Percentiles rank a stretch among this genome's conserved stretches.
These are phyloP conservation scores for Campaea margaritaria DNA, from an alignment of 2,888 invertebrate genomes.

Conservation along the genomic window DNA sequence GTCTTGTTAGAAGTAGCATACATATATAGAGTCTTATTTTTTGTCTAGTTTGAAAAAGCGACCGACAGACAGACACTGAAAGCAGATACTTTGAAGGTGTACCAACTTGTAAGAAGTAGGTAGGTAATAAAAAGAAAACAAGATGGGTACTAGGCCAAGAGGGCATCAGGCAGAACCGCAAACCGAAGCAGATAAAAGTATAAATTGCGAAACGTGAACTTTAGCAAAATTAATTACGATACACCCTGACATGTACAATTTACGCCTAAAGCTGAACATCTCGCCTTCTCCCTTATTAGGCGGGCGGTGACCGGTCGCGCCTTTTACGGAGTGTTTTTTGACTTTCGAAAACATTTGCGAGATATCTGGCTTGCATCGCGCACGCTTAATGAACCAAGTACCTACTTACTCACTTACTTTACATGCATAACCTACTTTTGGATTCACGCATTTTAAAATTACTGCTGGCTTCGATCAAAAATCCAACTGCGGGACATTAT, in stretches of 20 bases:
- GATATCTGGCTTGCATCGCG: conserved; percentile 47
- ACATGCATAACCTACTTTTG: conserved; percentile 30
- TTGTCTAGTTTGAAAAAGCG: too few species aligned
- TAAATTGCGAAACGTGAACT: conserved; percentile 57
- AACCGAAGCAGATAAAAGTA: conserved; percentile 44
- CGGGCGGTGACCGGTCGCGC: conserved; percentile 62
- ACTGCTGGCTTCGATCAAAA: too few species aligned
- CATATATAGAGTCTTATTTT: too few species aligned
- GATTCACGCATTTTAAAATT: too few species aligned
- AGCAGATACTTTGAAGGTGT: too few species aligned
- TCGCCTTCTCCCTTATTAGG: conserved; percentile 69
- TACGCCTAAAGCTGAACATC: conserved; percentile 69
- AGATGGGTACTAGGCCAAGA: conserved; percentile 6
- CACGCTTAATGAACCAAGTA: conserved; percentile 49
- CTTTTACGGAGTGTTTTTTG: conserved; percentile 70
- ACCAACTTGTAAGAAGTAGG: neutral
- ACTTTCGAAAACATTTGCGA: conserved; percentile 77
- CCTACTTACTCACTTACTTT: conserved; percentile 40
- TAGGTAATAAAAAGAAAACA: neutral
- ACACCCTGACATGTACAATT: conserved; percentile 67
- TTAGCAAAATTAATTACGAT: conserved; percentile 70
- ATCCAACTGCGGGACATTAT: too few species aligned
- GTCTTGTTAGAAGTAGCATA: too few species aligned
- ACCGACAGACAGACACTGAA: too few species aligned
- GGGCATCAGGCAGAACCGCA: conserved; percentile 6